Base-by-base conservation (phyloP, 2,797 vertebrate species). In the Scomberomorus guttatus region DNA sequence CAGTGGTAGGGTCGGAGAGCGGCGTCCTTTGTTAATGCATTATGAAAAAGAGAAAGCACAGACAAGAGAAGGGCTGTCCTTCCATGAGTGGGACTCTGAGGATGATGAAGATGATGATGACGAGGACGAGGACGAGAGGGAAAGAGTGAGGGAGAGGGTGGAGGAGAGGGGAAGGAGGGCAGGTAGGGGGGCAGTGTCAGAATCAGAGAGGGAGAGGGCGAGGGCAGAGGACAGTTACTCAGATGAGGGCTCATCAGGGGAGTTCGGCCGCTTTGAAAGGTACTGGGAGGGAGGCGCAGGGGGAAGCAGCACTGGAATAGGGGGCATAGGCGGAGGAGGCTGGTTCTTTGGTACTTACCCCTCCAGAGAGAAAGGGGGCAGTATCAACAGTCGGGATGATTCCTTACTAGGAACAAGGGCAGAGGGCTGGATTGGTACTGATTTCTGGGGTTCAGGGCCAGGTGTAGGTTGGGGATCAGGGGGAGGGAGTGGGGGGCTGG, bases 341-440 rank as follows among this genome's bases (percentile, higher is more conserved):
- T 96, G 95, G 95, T 96, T 96, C 83, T 96, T 96, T 79, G 95
- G 95, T 25, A 96, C 96, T 3, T 96, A 96, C 76, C 96, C 96
- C 44, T 93, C 96, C 74, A 92, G 95, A 78, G 95, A 96, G 76
- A 96, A 95, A 90, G 95, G 95, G 8, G 95, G 96, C 44, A 96
- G 95, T 70, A 75, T 96, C 69, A 96, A 96, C 80, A 96, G 96
- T 72, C 90, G 96, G 29, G 95, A 96, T 66, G 95, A 96, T 81
- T 95, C 94, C 3, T 86, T 95, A 71, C 71, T 95, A 22, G 95
- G 95, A 54, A 92, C 90, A 3, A 86, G 95, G 24, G 93, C 89
- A 37, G 95, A 96, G 74, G 94, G 94, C 8, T 96, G 95, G 94
- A 92, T 94, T 13, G 91, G 91, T 46, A 72, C 90, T 50, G 95